phyloP scores from a whole-genome alignment of 1,140 invertebrate genomes.

The Leptopilina boulardi region DNA sequence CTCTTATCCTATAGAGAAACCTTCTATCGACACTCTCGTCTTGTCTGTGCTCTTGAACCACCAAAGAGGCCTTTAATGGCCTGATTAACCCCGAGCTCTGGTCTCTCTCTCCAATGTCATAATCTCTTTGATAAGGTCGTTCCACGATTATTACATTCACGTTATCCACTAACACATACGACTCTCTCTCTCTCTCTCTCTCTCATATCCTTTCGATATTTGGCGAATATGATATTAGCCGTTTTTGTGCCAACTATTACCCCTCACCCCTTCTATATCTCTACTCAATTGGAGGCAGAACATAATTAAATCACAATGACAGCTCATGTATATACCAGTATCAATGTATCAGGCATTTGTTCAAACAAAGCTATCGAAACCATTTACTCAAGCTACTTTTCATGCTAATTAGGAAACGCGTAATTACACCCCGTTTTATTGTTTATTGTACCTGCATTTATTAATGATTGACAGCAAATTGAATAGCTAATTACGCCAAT shows the following conservation, averaged over 20 bases:
- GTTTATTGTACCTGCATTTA: constrained; percentile 23
- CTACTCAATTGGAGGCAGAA: not conserved
- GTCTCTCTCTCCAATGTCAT: constrained; percentile 46
- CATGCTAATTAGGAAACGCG: constrained; percentile 27
- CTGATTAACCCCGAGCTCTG: constrained; percentile 44
- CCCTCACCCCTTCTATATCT: too few species aligned
- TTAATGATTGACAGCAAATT: constrained; percentile 31
- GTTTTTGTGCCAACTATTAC: not conserved
- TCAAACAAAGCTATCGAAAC: constrained; percentile 22
- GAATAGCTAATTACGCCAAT: constrained; percentile 16
- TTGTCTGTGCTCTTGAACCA: constrained; percentile 40
- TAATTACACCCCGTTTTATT: constrained; percentile 12
- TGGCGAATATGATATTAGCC: not conserved
- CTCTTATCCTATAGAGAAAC: constrained; percentile 54
- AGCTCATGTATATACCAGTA: not conserved
- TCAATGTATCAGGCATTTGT: constrained; percentile 6
- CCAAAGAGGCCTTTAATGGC: constrained; percentile 47
- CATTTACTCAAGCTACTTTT: constrained; percentile 29
- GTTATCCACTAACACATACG: constrained; percentile 28
- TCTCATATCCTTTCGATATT: constrained; percentile 12
- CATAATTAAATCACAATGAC: constrained; percentile 25
- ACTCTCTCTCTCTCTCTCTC: too few species aligned
- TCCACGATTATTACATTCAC: constrained; percentile 49
- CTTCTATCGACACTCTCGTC: constrained; percentile 45
- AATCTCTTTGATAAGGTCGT: constrained; percentile 55